A percentile compares a stretch with the other conserved stretches of the same genome.
These are phyloP conservation scores for Syrphus vitripennis DNA, from an alignment of 2,888 invertebrate genomes.

Conservation along the genomic window DNA sequence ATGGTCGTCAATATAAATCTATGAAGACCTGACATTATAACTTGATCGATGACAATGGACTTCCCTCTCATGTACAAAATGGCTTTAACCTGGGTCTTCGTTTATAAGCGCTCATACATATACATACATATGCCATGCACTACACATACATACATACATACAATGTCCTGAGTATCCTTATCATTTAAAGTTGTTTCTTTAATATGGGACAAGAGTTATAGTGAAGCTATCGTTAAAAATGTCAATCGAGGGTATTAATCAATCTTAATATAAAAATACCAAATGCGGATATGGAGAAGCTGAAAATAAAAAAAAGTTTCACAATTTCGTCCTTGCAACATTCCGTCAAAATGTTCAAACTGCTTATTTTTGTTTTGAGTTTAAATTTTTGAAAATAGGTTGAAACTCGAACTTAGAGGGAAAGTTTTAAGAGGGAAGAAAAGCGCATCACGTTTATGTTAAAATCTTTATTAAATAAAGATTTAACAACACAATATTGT, in stretches of 20 bases:
- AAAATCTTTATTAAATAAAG: too few species aligned
- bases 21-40: conserved; percentile 59
- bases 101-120: not conserved
- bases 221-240: conserved; percentile 2
- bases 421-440: too few species aligned
- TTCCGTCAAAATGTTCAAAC: not conserved
- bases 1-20: conserved; percentile 64
- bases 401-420: too few species aligned
- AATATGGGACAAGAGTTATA: conserved; percentile 23
- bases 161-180: not conserved
- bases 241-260: conserved; percentile 29
- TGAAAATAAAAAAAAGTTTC: not conserved
- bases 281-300: not conserved
- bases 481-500: too few species aligned
- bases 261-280: conserved; percentile 5
- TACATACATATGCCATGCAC: not conserved
- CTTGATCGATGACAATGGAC: conserved; percentile 67
- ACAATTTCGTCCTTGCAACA: not conserved
- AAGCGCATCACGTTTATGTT: too few species aligned
- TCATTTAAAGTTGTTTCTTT: conserved; percentile 16
- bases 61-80: conserved; percentile 29
- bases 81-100: conserved; percentile 9
- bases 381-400: too few species aligned
- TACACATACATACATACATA: not conserved
- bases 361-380: not conserved